Percentiles rank a stretch among this genome's conserved stretches.
Evolutionary conservation across 1,140 invertebrate species (phyloP).

Genomic region (Philopotamus ludificatus): DNA sequence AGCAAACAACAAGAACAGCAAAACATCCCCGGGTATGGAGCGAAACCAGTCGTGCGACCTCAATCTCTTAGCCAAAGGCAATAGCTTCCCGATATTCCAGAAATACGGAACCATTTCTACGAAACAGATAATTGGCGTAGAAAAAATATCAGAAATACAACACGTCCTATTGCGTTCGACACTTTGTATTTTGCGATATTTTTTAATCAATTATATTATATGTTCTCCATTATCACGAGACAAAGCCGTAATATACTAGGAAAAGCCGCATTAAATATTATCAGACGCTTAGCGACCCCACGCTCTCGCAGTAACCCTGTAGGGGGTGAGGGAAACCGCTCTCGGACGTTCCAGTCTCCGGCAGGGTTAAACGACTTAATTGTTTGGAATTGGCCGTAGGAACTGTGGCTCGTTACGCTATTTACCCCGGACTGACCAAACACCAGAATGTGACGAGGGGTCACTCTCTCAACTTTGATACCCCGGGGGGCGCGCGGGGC

Average conservation of each 20-base stretch:
- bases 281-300: too few species aligned
- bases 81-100: neutral
- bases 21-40: constrained; percentile 23
- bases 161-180: too few species aligned
- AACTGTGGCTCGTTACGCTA: constrained; percentile 38
- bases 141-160: too few species aligned
- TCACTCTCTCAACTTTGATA: neutral
- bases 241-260: too few species aligned
- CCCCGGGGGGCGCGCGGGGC: neutral
- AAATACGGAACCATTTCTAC: neutral
- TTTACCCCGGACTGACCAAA: constrained; percentile 35
- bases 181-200: too few species aligned
- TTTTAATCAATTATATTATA: too few species aligned
- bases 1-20: constrained; percentile 28
- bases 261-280: too few species aligned
- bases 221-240: too few species aligned
- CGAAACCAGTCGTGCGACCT: constrained; percentile 26
- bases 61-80: constrained; percentile 24
- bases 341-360: constrained; percentile 24
- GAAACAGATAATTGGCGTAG: too few species aligned
- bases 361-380: constrained; percentile 38
- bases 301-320: neutral
- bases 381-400: constrained; percentile 39
- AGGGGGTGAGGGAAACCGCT: constrained; percentile 21
- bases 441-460: constrained; percentile 26